Conservation (phyloP, 2,888 invertebrate genomes). For the Patella pellucida region DNA sequence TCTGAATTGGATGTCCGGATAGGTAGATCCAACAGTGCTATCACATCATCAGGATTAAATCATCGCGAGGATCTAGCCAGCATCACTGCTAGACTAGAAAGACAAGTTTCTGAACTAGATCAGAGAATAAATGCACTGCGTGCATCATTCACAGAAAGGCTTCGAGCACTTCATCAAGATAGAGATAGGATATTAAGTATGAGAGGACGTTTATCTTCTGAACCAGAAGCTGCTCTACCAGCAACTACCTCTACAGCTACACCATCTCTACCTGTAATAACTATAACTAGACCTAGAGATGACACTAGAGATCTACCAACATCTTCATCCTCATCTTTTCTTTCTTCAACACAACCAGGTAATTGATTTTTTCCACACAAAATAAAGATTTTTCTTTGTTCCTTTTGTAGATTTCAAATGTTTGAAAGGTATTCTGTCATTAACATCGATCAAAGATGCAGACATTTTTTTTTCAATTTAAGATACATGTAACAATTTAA, state of each 20-base stretch:
- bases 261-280: conserved; percentile 22
- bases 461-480: too few relatives aligned
- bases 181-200: conserved; percentile 37
- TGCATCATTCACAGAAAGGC: conserved; percentile 51
- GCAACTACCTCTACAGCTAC: conserved; percentile 14
- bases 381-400: too few relatives aligned
- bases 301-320: conserved; percentile 5
- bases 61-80: conserved; percentile 39
- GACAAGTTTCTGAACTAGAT: conserved; percentile 55
- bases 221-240: conserved; percentile 15
- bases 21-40: not conserved
- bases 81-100: conserved; percentile 48
- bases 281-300: conserved; percentile 25
- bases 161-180: conserved; percentile 45
- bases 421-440: too few relatives aligned
- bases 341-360: too few relatives aligned
- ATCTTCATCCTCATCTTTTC: too few relatives aligned
- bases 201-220: conserved; percentile 9
- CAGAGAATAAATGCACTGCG: conserved; percentile 50
- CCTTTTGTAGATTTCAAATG: too few relatives aligned
- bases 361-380: too few relatives aligned
- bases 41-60: not conserved
- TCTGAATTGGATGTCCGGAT: conserved; percentile 5
- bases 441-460: too few relatives aligned
- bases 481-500: too few relatives aligned